Evolutionary conservation across 2,797 vertebrate species (phyloP).

Genomic region (Myioborus melanocephalus): DNA sequence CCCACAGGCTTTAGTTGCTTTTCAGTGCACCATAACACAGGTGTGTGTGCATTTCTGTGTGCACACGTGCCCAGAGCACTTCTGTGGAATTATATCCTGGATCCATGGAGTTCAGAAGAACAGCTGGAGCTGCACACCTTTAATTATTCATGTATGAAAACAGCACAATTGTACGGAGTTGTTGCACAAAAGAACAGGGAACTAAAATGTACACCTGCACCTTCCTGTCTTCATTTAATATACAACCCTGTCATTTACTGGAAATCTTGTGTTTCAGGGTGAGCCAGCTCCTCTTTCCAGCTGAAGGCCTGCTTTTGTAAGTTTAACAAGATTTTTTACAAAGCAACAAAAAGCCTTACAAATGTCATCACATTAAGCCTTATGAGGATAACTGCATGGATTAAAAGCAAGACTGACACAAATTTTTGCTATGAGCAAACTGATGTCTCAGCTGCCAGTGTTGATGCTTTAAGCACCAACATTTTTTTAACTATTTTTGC

Average conservation of each 20-base stretch:
- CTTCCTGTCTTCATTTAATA: not conserved
- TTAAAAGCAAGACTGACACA: not conserved
- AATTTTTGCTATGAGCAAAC: constrained; percentile 20
- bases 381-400: not conserved
- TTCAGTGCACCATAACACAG: not conserved
- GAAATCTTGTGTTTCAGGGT: not conserved
- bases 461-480: not conserved
- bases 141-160: not conserved
- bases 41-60: not conserved
- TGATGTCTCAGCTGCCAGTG: not conserved
- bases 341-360: not conserved
- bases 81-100: not conserved
- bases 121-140: not conserved
- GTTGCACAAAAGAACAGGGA: not conserved
- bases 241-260: not conserved
- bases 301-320: not conserved
- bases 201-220: not conserved
- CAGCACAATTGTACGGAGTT: not conserved
- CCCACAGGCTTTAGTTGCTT: not conserved
- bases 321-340: not conserved
- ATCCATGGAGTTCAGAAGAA: not conserved
- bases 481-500: not conserved
- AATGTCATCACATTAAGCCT: not conserved
- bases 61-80: not conserved
- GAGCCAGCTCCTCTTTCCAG: not conserved